Conservation (phyloP, 1,140 invertebrate species). For the Teleogryllus occipitalis region DNA sequence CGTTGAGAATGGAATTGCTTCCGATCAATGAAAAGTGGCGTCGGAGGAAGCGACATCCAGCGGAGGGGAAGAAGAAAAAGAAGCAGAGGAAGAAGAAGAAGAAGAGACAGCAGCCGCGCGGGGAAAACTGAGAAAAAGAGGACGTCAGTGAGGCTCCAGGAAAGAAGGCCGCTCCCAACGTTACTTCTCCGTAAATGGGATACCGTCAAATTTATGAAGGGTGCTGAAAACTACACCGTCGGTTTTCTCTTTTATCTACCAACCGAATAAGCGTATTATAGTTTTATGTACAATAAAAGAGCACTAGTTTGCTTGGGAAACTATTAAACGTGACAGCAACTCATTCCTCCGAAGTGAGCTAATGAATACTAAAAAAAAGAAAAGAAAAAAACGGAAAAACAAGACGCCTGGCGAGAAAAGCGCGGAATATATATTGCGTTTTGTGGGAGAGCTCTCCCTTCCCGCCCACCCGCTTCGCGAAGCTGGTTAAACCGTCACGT, state of each 20-base stretch:
- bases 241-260: neutral
- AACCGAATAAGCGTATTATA: neutral
- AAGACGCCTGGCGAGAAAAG: no score
- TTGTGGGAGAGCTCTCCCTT: no score
- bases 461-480: no score
- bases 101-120: neutral
- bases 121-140: neutral
- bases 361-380: neutral
- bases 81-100: neutral
- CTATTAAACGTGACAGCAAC: neutral
- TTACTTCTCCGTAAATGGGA: neutral
- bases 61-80: neutral
- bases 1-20: conserved; percentile 12
- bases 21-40: neutral
- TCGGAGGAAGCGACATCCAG: no score
- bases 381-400: neutral
- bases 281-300: neutral
- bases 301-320: neutral
- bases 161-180: neutral
- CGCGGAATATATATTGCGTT: no score
- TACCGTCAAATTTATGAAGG: neutral
- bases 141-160: neutral
- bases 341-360: neutral
- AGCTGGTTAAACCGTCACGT: no score
- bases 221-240: neutral